These are phyloP conservation scores for Enhydra lutris DNA, from an alignment of 2,113 vertebrate species.

Conservation along the genomic window DNA sequence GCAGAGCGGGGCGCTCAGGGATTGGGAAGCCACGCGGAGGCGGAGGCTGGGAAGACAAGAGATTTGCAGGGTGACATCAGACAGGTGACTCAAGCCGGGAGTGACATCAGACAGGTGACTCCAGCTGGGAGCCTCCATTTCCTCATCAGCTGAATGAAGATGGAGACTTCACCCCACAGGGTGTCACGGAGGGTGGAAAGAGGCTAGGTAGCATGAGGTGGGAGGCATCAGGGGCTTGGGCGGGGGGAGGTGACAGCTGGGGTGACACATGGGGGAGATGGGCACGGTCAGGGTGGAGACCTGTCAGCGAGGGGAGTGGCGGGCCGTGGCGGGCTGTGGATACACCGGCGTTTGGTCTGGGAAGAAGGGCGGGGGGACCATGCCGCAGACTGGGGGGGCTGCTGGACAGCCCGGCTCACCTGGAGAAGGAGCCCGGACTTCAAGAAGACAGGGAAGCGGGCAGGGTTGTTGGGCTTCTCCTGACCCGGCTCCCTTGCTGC, in stretches of 20 bases:
- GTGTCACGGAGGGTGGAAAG: background rate
- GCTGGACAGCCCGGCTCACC: background rate
- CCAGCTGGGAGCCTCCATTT: background rate
- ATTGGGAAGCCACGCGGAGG: background rate
- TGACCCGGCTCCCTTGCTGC: accelerated
- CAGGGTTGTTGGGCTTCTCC: background rate
- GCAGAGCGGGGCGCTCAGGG: background rate
- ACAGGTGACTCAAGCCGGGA: background rate
- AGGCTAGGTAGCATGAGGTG: accelerated
- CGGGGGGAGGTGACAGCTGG: background rate
- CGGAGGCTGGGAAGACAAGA: accelerated
- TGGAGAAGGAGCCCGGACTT: background rate
- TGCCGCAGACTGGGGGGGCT: background rate
- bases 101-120: background rate
- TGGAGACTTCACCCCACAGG: background rate
- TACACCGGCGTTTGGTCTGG: background rate
- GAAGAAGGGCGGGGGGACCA: background rate
- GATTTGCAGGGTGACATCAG: background rate
- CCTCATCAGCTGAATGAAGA: background rate
- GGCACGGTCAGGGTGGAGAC: background rate
- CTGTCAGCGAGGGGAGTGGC: accelerated
- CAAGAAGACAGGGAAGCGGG: background rate
- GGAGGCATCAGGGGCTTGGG: background rate
- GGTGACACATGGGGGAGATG: background rate
- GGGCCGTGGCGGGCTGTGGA: background rate